Percentiles rank a stretch among this genome's conserved stretches.
Conservation (phyloP, 2,113 vertebrate genomes). For the Chloroceryle aenea region DNA sequence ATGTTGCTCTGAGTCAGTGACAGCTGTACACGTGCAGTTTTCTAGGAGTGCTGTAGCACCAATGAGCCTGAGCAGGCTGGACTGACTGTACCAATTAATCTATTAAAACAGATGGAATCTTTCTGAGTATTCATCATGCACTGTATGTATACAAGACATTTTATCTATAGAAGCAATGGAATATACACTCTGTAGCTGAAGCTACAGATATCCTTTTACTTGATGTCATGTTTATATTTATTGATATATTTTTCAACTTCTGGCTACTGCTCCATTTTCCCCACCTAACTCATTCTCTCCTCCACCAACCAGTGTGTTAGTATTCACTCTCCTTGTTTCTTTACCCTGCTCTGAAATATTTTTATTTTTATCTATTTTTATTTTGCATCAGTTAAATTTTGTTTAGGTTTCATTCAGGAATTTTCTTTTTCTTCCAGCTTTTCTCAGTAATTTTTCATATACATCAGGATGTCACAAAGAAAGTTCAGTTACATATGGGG, state of each 20-base stretch:
- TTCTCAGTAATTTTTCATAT: background rate
- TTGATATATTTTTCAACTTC: background rate
- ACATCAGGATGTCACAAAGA: background rate
- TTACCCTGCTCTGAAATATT: background rate
- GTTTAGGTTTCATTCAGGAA: background rate
- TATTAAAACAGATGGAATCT: background rate
- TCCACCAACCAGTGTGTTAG: background rate
- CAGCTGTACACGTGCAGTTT: background rate
- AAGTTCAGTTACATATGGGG: background rate
- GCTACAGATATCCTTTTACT: background rate
- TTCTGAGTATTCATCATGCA: rapidly evolving
- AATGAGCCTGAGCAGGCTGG: background rate
- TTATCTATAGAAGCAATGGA: background rate
- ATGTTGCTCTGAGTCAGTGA: background rate
- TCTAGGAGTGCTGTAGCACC: background rate
- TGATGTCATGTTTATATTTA: background rate
- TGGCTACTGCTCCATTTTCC: background rate
- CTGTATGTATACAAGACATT: background rate
- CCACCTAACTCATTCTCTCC: background rate
- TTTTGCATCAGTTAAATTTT: background rate
- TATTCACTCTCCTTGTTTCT: background rate
- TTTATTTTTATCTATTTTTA: background rate
- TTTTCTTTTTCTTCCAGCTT: background rate
- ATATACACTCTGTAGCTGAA: background rate
- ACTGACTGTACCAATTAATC: background rate